Base-by-base conservation (phyloP, 2,888 invertebrate genomes). In the Patella pellucida region DNA sequence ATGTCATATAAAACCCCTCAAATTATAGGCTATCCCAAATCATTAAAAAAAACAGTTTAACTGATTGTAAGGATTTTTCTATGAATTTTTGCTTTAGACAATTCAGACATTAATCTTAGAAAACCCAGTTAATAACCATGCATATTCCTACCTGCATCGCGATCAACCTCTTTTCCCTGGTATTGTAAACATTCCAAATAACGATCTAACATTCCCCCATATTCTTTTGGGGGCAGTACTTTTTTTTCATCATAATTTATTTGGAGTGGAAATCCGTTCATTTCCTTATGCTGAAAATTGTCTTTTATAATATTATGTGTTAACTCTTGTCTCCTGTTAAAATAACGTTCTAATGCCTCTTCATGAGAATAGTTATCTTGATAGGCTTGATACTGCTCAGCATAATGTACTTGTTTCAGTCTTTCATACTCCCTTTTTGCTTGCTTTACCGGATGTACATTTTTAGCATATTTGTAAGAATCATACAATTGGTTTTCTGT, bases 181-280 rank as follows among this genome's bases (percentile, higher is more conserved):
- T 41, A 41, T 52, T 76, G 73, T 52, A 76, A 76, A 27, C 68
- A 74, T 52, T 78, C 76, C 52, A 81, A 75, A 76, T 79, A 82
- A 4, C 79, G 78, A n/a, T 77, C 76, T 19, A 82, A 73, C 82
- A 82, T 82, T 12, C 77, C 77, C 2, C 74, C 74, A 56, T 62
- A 74, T 51, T 69, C 70, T 9, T 62, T 62, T 16, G 74, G 74
- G 1, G 74, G 74, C 19, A 71, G 52, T 14, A 70, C 54, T 14
- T 50, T 41, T 15, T 54, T 67, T 19, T 74, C 71, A 19, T 67
- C 52, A 1, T 74, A 70, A n/a, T 74, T 67, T 62, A 62, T 23
- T 23, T 62, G 62, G 11, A 23, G 62, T 23, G 62, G 62, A 62
- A 23, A 62, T 23, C 0, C 23, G 23, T 14, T 23, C 19, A 62